Evolutionary conservation across 2,113 vertebrate species (phyloP), one percentile per base, ranked within the genome.

Genomic region (Calyptommatus sinebrachiatus): DNA sequence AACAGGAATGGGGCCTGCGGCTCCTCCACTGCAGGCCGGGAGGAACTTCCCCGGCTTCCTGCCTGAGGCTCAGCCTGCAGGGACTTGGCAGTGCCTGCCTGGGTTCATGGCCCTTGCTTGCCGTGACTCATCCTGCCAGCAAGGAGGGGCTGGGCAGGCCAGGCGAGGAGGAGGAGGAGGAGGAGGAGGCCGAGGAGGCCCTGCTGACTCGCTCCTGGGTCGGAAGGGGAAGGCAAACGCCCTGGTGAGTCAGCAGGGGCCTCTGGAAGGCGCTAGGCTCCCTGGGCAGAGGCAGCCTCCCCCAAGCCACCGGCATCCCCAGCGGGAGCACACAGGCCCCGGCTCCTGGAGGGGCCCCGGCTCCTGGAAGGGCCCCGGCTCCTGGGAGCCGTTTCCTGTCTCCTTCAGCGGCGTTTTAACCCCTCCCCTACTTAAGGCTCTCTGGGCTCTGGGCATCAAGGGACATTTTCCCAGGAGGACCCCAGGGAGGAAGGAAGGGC

Each of bases 141-240:
- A 88, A 76, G 45, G 71, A 31, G 50, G 28, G 53, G 77, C 46
- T 85, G 86, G 88, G 74, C 79, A 84, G 85, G 88, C 89, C 90
- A 87, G 57, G 82, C 70, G 53, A 77, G 69, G 73, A 91, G 85
- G 89, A n/a, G n/a, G n/a, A n/a, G n/a, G n/a, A n/a, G n/a, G n/a
- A n/a, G n/a, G 86, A 89, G 88, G 85, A 41, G 35, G 35, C 35
- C 53, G 4, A 71, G 81, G 89, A 89, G 82, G 79, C 86, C 88
- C 85, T 87, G 83, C 81, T 46, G 41, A 41, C 35, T 46, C 1
- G 35, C 68, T 70, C 68, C 35, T 45, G 18, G 31, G 66, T 20
- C 28, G 14, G 31, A 31, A 57, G 16, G 45, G 68, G 68, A 41
- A 41, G 31, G 10, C 67, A 69, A 69, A 45, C 21, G 8, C 67